phyloP scores from a whole-genome alignment of 2,797 vertebrate genomes.

The Lepidocolaptes lacrymiger region DNA sequence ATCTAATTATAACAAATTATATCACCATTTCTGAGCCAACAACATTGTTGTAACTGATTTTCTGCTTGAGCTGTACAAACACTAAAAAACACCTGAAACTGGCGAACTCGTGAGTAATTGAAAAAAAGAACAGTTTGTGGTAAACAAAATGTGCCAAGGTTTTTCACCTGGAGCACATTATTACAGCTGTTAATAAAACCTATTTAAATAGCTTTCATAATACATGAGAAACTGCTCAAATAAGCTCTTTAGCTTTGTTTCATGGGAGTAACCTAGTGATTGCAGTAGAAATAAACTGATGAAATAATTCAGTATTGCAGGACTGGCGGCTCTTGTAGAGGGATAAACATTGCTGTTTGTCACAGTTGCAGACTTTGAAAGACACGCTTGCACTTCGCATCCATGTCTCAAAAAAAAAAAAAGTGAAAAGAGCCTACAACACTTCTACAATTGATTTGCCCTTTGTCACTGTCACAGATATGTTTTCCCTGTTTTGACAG shows the following conservation, averaged over 20 bases:
- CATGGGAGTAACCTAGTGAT: neutral
- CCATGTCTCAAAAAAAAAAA: constrained; percentile 39
- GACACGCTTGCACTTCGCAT: constrained; percentile 51
- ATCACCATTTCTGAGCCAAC: constrained; percentile 50
- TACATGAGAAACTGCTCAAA: constrained; percentile 31
- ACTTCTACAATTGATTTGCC: constrained; percentile 82
- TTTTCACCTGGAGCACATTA: constrained; percentile 58
- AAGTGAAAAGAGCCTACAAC: neutral
- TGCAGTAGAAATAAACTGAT: neutral
- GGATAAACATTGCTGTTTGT: constrained; percentile 36
- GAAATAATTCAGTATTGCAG: neutral
- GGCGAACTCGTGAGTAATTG: neutral
- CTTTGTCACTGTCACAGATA: constrained; percentile 80
- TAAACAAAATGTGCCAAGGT: neutral
- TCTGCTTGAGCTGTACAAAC: constrained; percentile 50
- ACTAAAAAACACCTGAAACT: constrained; percentile 44
- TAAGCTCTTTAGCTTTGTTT: neutral
- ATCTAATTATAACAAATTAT: constrained; percentile 36
- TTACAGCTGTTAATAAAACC: constrained; percentile 48
- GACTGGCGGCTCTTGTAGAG: neutral
- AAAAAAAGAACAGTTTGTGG: neutral
- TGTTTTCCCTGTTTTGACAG: constrained; percentile 85
- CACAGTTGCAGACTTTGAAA: constrained; percentile 32
- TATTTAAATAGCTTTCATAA: constrained; percentile 17
- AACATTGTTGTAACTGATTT: constrained; percentile 43